phyloP scores from a whole-genome alignment of 2,113 vertebrate genomes.

The Hipposideros armiger region DNA sequence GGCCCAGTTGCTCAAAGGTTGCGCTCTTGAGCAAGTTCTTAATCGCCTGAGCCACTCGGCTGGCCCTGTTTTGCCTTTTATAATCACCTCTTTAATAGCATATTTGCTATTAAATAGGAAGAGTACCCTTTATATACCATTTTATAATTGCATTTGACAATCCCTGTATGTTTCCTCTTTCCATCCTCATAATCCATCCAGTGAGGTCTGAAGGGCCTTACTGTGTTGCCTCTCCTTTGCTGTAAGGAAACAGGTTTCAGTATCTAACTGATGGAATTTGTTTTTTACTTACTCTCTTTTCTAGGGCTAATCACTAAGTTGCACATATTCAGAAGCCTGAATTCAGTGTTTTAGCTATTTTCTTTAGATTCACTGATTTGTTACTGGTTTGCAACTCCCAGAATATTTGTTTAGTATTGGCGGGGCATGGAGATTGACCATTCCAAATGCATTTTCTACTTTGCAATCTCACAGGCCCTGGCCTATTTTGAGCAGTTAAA shows the following conservation, averaged over 20 bases:
- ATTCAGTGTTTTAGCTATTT: not conserved
- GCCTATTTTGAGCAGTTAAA: conserved; percentile 99
- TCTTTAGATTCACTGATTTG: conserved; percentile 9
- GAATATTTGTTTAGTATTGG: conserved; percentile 3
- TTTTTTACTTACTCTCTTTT: not conserved
- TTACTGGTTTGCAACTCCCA: not conserved
- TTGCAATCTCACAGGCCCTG: conserved; percentile 90
- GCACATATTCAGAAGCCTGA: not conserved
- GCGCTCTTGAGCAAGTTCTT: too few species aligned
- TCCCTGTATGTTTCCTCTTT: not conserved
- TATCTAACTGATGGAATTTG: conserved; percentile 19
- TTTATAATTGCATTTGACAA: conserved; percentile 3
- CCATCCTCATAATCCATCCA: not conserved
- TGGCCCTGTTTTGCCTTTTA: not conserved
- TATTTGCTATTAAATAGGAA: conserved; percentile 2
- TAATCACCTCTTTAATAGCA: not conserved
- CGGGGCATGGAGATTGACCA: not conserved
- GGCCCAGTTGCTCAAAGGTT: too few species aligned
- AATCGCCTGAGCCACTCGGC: too few species aligned
- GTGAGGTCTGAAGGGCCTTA: not conserved
- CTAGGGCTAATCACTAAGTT: not conserved
- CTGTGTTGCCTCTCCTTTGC: conserved; percentile 30
- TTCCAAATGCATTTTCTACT: conserved; percentile 41
- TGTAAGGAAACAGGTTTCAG: not conserved
- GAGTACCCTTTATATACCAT: not conserved